Evolutionary conservation across 1,140 invertebrate genomes (phyloP), one percentile per base, ranked within the genome.

Genomic region (Eumeta japonica): DNA sequence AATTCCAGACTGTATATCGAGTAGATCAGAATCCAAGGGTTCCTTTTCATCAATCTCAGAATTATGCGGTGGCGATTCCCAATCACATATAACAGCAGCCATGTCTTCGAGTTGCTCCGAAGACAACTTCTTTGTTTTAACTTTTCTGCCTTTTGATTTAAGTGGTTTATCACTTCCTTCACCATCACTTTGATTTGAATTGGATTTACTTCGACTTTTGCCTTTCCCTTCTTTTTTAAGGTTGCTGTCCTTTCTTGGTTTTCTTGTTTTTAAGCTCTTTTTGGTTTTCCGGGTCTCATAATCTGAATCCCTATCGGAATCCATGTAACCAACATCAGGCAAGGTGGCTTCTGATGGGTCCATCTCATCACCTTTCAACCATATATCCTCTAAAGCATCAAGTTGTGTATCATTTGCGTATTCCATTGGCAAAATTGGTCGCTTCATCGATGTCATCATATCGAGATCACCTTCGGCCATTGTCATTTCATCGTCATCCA

Each of bases 361-460:
- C 63, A 88, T 86, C 75, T 89, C 87, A 38, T 87, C 87, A 41
- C 87, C 87, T 75, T 89, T 90, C 15, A 87, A 44, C 84, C 87
- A 90, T 48, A 89, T 88, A 50, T 89, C 87, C 73, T 88, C 86
- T 1, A 90, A 66, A 18, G 82, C 86, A 70, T 88, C 85, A 7
- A 88, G 57, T 43, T 87, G 84, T 35, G 86, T 81, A 39, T 89
- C 87, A 60, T 88, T 85, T 50, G 53, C 71, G 32, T 35, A 73
- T 46, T 54, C 80, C 60, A 50, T 65, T 42, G 56, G 79, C 75
- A 45, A 73, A 28, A 52, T 80, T 55, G 50, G 81, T 55, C 39
- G 75, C 72, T 55, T 83, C 61, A 71, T 71, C 19, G 66, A 68
- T 3, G 60, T 67, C 62, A 77, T 67, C 70, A 77, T 73, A 16